phyloP scores from a whole-genome alignment of 2,113 vertebrate genomes.

The Sapajus apella region DNA sequence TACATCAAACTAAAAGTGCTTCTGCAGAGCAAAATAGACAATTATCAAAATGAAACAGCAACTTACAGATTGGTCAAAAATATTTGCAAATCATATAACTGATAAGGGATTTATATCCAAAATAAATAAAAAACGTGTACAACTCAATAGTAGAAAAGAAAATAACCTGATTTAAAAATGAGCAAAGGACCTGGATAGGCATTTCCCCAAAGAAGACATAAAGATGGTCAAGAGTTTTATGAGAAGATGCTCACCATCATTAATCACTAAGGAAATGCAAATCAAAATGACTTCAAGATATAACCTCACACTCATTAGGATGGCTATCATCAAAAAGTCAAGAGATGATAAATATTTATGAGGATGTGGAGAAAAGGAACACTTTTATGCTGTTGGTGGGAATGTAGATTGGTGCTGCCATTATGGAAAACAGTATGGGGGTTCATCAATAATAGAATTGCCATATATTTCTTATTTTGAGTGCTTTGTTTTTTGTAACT shows the following conservation, averaged over 20 bases:
- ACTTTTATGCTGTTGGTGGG: not conserved
- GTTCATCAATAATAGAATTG: not conserved
- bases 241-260: not conserved
- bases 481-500: not conserved
- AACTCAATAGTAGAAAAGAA: not conserved
- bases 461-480: not conserved
- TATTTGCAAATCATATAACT: not conserved
- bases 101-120: not conserved
- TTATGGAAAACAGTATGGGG: not conserved
- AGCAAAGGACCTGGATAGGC: not conserved
- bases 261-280: not conserved
- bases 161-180: not conserved
- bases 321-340: not conserved
- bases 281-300: not conserved
- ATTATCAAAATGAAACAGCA: not conserved
- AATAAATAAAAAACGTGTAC: not conserved
- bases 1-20: not conserved
- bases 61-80: not conserved
- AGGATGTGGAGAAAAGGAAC: not conserved
- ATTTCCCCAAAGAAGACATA: not conserved
- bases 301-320: not conserved
- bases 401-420: not conserved
- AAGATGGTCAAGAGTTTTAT: not conserved
- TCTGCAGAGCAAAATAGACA: not conserved
- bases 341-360: not conserved